Evolutionary conservation across 1,140 invertebrate genomes (phyloP).

Genomic region (Platorchestia sp.): DNA sequence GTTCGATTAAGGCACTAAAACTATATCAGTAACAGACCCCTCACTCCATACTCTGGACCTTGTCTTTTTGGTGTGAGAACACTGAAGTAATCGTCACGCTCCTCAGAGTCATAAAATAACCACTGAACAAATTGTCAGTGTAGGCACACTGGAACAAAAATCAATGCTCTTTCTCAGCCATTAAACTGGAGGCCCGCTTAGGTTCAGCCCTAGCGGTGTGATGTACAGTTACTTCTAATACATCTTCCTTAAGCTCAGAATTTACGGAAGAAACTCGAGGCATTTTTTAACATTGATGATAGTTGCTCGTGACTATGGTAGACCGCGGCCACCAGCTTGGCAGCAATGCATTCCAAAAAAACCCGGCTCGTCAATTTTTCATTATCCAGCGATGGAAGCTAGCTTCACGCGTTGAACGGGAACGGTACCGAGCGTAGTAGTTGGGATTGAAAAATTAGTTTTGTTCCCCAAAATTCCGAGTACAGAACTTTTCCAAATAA

Average conservation of each 20-base stretch:
- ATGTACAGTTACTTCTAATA: neutral
- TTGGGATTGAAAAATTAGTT: no score
- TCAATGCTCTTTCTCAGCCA: neutral
- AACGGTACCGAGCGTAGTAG: no score
- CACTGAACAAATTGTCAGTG: neutral
- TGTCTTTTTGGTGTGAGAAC: neutral
- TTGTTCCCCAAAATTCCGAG: no score
- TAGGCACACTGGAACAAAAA: neutral
- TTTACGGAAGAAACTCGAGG: neutral
- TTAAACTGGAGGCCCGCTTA: neutral
- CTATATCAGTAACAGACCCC: neutral
- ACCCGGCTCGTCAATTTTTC: neutral
- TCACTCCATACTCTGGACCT: neutral
- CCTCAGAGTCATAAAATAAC: neutral
- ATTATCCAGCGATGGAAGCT: no score
- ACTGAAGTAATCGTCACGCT: neutral
- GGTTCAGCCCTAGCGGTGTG: neutral
- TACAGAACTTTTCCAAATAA: no score
- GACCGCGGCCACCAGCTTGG: neutral
- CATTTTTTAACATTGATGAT: neutral
- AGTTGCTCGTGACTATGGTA: neutral
- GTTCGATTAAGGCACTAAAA: neutral
- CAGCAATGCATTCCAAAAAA: neutral
- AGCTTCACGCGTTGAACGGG: no score
- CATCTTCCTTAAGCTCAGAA: neutral